Evolutionary conservation across 2,113 vertebrate genomes (phyloP).

Genomic region (Cochlearius cochlearius): DNA sequence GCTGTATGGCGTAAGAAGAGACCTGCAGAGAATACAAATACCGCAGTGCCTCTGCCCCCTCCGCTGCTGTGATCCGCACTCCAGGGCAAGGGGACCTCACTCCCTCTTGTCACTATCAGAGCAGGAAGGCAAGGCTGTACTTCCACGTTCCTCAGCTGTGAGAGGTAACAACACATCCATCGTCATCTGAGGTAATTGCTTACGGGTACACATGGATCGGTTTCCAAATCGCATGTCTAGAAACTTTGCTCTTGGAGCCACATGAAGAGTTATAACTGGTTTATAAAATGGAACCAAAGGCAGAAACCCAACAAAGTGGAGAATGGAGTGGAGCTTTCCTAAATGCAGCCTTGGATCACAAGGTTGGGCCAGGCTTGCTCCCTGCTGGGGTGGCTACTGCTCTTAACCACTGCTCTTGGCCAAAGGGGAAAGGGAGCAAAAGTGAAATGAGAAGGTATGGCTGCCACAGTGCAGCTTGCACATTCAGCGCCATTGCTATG

Average conservation of each 20-base stretch:
- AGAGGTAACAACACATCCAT: not conserved
- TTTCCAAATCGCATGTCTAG: not conserved
- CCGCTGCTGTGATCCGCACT: rapidly evolving
- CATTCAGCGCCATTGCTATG: not conserved
- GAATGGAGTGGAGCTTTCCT: not conserved
- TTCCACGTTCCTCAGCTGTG: not conserved
- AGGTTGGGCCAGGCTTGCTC: not conserved
- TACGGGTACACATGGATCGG: not conserved
- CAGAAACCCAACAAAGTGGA: not conserved
- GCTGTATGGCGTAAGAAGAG: not conserved
- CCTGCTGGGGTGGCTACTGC: not conserved
- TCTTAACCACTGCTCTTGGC: not conserved
- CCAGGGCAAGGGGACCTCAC: not conserved
- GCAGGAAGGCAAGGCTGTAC: not conserved
- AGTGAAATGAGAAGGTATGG: not conserved
- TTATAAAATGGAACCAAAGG: not conserved
- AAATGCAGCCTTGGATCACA: not conserved
- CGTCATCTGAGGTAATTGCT: not conserved
- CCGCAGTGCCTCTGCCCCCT: not conserved
- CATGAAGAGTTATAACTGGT: not conserved
- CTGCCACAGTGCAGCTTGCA: not conserved
- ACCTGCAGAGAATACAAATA: not conserved
- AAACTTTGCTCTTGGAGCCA: not conserved
- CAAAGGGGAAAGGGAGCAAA: not conserved
- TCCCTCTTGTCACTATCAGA: not conserved